Evolutionary conservation across 64 coral and sea anemone genomes (phyloP).

Genomic region (Montipora foliosa): DNA sequence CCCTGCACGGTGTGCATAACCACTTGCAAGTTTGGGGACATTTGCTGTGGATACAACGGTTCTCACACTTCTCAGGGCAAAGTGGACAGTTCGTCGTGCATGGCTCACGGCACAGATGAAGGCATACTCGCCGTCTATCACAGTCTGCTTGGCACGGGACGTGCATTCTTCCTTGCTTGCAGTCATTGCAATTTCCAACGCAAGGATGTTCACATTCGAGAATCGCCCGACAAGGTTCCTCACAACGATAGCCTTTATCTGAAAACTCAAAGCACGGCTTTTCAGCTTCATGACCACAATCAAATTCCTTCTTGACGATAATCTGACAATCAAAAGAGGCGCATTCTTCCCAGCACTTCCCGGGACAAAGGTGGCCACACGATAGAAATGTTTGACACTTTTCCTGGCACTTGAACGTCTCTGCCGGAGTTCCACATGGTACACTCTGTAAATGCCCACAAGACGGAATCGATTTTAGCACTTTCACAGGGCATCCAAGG

Average conservation of each 20-base stretch:
- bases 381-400: slow-evolving; percentile 28
- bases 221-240: slow-evolving; percentile 46
- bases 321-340: slow-evolving; percentile 24
- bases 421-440: slow-evolving; percentile 28
- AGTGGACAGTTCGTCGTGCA: slow-evolving; percentile 77
- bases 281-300: slow-evolving; percentile 59
- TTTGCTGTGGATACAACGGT: slow-evolving; percentile 60
- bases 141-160: slow-evolving; percentile 49
- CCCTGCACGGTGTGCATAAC: slow-evolving; percentile 51
- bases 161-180: slow-evolving; percentile 72
- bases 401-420: slow-evolving; percentile 33
- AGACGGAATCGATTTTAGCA: background rate
- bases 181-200: slow-evolving; percentile 40
- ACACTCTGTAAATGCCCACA: slow-evolving; percentile 31
- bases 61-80: slow-evolving; percentile 62
- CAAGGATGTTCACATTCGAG: slow-evolving; percentile 65
- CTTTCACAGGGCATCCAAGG: slow-evolving; percentile 50
- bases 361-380: slow-evolving; percentile 60
- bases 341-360: slow-evolving; percentile 47
- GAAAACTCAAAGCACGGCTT: slow-evolving; percentile 57
- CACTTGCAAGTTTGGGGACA: slow-evolving; percentile 46
- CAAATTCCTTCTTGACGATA: slow-evolving; percentile 27
- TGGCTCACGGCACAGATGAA: slow-evolving; percentile 68
- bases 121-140: slow-evolving; percentile 55
- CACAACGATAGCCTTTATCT: slow-evolving; percentile 3